phyloP scores from a whole-genome alignment of 2,888 invertebrate genomes.

The Rutpela maculata region DNA sequence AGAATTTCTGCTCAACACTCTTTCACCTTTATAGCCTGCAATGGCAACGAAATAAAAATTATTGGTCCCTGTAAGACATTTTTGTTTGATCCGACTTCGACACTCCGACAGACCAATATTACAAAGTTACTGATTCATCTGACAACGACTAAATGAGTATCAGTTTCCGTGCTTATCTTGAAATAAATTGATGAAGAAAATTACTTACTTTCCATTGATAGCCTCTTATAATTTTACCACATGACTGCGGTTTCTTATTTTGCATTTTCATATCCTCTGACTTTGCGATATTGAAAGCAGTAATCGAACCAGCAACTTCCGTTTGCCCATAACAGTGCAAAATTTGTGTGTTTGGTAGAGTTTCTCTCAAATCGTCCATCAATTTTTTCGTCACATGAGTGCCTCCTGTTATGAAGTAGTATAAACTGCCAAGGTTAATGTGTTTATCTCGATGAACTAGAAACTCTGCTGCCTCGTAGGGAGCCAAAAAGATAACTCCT shows the following conservation, averaged over 20 bases:
- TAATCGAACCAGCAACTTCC: slow-evolving; percentile 38
- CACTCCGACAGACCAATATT: too few relatives aligned
- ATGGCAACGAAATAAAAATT: too few relatives aligned
- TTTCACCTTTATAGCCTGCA: too few relatives aligned
- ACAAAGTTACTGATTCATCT: too few relatives aligned
- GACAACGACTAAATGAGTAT: too few relatives aligned
- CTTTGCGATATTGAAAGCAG: slow-evolving; percentile 35
- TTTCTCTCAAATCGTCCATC: slow-evolving; percentile 38
- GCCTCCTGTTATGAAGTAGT: slow-evolving; percentile 38
- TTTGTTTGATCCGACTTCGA: too few relatives aligned
- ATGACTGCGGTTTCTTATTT: slow-evolving; percentile 44
- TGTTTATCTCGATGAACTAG: slow-evolving; percentile 44
- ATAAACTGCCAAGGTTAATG: slow-evolving; percentile 38
- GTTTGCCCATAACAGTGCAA: slow-evolving; percentile 47
- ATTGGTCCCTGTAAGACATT: too few relatives aligned
- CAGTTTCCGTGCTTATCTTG: too few relatives aligned
- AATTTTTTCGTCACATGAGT: slow-evolving; percentile 37
- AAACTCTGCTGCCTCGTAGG: slow-evolving; percentile 57
- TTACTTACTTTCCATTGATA: slow-evolving; percentile 67
- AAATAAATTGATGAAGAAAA: too few relatives aligned
- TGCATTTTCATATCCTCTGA: slow-evolving; percentile 43
- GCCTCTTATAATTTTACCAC: slow-evolving; percentile 41
- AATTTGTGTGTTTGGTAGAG: slow-evolving; percentile 43
- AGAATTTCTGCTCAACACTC: too few relatives aligned
- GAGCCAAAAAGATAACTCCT: slow-evolving; percentile 60